Evolutionary conservation across 2,888 invertebrate species (phyloP), one percentile per base, ranked within the genome.

Genomic region (Drosophila meridionalis): DNA sequence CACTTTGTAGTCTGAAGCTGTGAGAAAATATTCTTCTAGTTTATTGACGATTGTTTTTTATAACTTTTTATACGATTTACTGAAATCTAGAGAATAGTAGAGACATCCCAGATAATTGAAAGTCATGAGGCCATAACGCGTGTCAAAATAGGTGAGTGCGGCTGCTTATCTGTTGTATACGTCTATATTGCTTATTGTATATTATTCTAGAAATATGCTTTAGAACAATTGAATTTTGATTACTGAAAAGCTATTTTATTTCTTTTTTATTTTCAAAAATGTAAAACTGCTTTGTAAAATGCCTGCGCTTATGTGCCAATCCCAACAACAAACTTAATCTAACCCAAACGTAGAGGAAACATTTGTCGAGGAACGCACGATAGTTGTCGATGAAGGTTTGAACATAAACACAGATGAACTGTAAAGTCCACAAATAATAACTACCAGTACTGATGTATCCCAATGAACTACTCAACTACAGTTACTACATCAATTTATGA

Each of bases 371-470:
- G 93, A 93, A 83, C 91, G 92, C 79, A 93, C 92, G 63, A 89
- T 93, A 80, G 89, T 92, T 77, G 92, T 92, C 81, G 87, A 91
- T 78, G 93, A 93, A 93, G 93, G 93, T 93, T 92, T 92, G 93
- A 87, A 86, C 80, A 86, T 90, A 89, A 84, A 92, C 82, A 88
- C 89, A 83, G 91, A 92, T 78, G 83, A 90, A 83, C 90, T 87
- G 90, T 92, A 90, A 90, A 82, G 63, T 69, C 73, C 38, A 55
- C 70, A 69, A 80, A 77, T 71, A 74, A 58, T 63, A 63, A 69
- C 77, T 63, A 75, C 81, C 78, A 78, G 81, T 79, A 76, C 69
- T 70, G 83, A 81, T 81, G 83, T 80, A 71, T 53, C 81, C 78
- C 61, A 76, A 82, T 72, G 73, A 82, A 82, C 77, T 87, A 84